phyloP scores from a whole-genome alignment of 1,140 invertebrate species.

The Chelonus insularis region DNA sequence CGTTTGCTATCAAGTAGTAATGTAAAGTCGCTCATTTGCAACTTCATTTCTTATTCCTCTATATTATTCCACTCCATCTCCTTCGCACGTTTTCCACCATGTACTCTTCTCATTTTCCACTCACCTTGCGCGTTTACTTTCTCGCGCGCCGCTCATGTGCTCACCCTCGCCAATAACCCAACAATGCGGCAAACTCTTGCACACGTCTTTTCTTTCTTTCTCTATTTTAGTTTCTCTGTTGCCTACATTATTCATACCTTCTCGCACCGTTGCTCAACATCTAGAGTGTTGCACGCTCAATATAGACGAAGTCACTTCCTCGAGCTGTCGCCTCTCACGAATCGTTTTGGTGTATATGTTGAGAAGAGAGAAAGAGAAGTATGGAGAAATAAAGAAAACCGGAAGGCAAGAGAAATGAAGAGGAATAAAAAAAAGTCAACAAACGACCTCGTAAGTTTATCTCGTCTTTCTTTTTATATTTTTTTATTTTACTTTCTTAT shows the following conservation, averaged over 20 bases:
- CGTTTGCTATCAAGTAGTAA: conserved; percentile 23
- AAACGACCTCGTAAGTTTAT: conserved; percentile 15
- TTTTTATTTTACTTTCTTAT: conserved; percentile 1
- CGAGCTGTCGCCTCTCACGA: conserved; percentile 17
- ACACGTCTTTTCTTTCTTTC: conserved; percentile 10
- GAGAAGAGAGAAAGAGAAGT: neutral
- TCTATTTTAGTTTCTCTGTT: neutral
- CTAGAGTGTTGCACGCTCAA: conserved; percentile 32
- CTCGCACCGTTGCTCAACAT: conserved; percentile 28
- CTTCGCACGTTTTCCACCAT: neutral
- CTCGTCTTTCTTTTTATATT: neutral
- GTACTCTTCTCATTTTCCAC: conserved; percentile 17
- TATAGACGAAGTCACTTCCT: conserved; percentile 23
- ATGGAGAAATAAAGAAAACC: neutral
- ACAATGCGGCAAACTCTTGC: conserved; percentile 1
- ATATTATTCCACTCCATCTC: conserved; percentile 29
- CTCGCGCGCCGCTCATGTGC: neutral
- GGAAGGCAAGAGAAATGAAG: conserved; percentile 16
- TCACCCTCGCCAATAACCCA: conserved; percentile 23
- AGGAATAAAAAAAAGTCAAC: conserved; percentile 16
- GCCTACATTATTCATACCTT: conserved; percentile 33
- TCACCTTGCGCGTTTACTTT: neutral
- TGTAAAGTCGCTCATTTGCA: conserved; percentile 37
- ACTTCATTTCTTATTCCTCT: conserved; percentile 38
- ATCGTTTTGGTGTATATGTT: conserved; percentile 2